Evolutionary conservation across 1,140 invertebrate species (phyloP).

Genomic region (Drosophila kikkawai): DNA sequence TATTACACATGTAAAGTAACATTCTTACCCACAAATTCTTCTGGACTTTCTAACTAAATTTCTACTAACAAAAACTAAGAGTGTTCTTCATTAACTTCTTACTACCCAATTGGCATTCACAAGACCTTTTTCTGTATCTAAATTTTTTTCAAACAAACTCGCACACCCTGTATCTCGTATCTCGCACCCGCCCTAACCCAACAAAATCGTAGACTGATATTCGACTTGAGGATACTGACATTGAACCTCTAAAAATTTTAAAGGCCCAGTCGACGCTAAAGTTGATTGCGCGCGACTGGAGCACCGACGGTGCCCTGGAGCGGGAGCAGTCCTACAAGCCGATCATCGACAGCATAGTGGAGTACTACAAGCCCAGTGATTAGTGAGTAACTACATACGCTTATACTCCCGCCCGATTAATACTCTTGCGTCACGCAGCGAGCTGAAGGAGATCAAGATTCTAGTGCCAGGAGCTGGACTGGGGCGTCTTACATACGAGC

Average conservation of each 20-base stretch:
- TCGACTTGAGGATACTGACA: conserved; percentile 66
- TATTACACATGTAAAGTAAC: neutral
- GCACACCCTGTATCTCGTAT: conserved; percentile 5
- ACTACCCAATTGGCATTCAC: conserved; percentile 23
- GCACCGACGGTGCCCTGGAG: conserved; percentile 92
- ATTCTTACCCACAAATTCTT: neutral
- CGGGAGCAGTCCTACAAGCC: conserved; percentile 95
- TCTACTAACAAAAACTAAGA: neutral
- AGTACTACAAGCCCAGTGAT: conserved; percentile 89
- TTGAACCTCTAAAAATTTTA: conserved; percentile 85
- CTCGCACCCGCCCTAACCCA: conserved; percentile 21
- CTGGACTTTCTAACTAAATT: neutral
- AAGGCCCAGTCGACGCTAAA: conserved; percentile 96
- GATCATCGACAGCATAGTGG: conserved; percentile 93
- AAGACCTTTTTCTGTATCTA: conserved; percentile 4
- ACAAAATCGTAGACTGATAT: conserved; percentile 48
- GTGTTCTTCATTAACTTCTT: neutral
- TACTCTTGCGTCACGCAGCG: conserved; percentile 67
- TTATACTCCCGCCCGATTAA: no score
- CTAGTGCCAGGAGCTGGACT: conserved; percentile 98
- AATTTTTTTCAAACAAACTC: conserved; percentile 30
- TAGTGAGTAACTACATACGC: conserved; percentile 55
- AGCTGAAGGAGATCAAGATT: conserved; percentile 88
- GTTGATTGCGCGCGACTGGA: conserved; percentile 98
- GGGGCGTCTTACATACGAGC: conserved; percentile 96